Evolutionary conservation across 1,140 invertebrate species (phyloP), one percentile per base, ranked within the genome.

Genomic region (Cherax destructor): DNA sequence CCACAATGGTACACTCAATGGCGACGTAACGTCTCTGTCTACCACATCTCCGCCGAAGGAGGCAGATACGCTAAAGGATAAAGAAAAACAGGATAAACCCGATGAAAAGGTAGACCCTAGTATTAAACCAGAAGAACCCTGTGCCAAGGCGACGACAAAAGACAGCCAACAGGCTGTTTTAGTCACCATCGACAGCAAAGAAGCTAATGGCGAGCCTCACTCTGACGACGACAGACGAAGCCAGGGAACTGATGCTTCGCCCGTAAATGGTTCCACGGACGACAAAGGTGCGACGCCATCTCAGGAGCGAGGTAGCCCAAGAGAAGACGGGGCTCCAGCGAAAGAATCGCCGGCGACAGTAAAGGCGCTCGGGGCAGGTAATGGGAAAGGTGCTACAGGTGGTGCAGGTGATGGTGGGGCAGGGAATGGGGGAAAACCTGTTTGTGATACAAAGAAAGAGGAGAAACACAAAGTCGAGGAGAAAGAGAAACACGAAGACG

Each of bases 281-380:
- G 77, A 50, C 41, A 79, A 16, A 49, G 77, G 50, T 4, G 77
- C 47, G 6, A 56, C 52, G 52, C 52, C 80, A 61, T 56, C 56
- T 61, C 80, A 24, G 13, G 21, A 52, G 61, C 5, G 56, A 80
- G 80, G 52, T 13, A 50, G 49, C 9, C n/a, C 78, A 52, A 50
- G 49, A 49, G 49, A 80, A 50, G 78, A 41, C 49, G 9, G 9
- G 52, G 52, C 52, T 10, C 21, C 49, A 52, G 2, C 78, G 1
- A 16, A 16, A 52, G 78, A 80, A 30, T 74, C 69, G 24, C 21
- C 69, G 69, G 69, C 69, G 11, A 11, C 6, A 24, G 69, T 74
- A 74, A n/a, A 74, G n/a, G 69, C 69, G n/a, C n/a, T 7, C 69
- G 78, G 49, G 49, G 4, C 78, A 80, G 78, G 78, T 80, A 80